Evolutionary conservation across 2,797 vertebrate species (phyloP).

Genomic region (Myoxocephalus aenaeus): DNA sequence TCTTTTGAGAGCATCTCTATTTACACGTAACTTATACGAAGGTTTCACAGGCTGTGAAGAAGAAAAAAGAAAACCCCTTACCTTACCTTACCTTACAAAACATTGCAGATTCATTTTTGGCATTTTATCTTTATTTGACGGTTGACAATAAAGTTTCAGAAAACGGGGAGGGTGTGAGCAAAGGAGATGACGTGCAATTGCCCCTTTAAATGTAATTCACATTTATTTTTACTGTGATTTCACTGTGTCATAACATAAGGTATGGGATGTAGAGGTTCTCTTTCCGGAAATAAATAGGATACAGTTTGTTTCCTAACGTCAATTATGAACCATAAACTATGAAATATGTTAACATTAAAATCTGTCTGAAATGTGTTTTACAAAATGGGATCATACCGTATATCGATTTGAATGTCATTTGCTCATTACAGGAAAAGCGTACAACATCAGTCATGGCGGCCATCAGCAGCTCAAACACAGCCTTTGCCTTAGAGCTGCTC

Average conservation of each 20-base stretch:
- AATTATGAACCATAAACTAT: not conserved
- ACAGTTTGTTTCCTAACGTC: not conserved
- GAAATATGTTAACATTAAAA: not conserved
- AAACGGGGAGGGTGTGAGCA: not conserved
- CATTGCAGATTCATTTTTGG: not conserved
- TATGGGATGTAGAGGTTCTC: not conserved
- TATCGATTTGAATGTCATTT: not conserved
- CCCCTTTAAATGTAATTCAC: not conserved
- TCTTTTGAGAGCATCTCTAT: not conserved
- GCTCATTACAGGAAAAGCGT: constrained; percentile 27
- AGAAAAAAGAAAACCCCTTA: not conserved
- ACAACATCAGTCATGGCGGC: constrained; percentile 83
- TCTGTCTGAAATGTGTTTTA: not conserved
- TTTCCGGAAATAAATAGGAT: not conserved
- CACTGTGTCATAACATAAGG: not conserved
- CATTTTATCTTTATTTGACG: not conserved
- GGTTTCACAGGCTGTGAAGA: not conserved
- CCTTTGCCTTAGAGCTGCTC: constrained; percentile 89
- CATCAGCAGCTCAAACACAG: constrained; percentile 82
- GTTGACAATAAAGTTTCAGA: not conserved
- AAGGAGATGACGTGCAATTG: not conserved
- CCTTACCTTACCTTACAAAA: not conserved
- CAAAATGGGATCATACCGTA: not conserved
- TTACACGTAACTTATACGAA: not conserved
- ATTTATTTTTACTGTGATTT: not conserved